phyloP scores from a whole-genome alignment of 2,797 vertebrate species.

The Neosilurus hyrtlii region DNA sequence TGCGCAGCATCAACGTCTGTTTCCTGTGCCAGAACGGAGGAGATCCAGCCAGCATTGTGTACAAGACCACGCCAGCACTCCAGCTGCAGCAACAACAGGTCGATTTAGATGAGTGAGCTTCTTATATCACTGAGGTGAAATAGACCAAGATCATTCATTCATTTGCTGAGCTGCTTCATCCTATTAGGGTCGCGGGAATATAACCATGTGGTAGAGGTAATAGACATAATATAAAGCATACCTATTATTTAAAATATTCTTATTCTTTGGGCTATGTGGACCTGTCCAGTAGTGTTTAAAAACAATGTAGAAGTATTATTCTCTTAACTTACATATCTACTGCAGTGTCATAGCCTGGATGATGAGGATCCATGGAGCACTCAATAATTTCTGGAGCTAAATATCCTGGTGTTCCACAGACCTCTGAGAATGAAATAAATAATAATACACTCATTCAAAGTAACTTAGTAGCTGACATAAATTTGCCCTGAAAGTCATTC shows the following conservation, averaged over 20 bases:
- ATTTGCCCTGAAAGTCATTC: too few relatives aligned
- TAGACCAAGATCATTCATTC: too few relatives aligned
- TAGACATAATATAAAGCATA: too few relatives aligned
- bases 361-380: slow-evolving; percentile 90
- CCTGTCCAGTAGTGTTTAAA: not conserved
- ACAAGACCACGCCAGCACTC: slow-evolving; percentile 97
- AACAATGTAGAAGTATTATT: not conserved
- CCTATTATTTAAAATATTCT: too few relatives aligned
- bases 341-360: slow-evolving; percentile 85
- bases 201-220: too few relatives aligned
- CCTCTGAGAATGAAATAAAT: slow-evolving; percentile 75
- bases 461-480: too few relatives aligned
- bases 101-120: too few relatives aligned
- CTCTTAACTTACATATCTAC: slow-evolving; percentile 86
- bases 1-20: slow-evolving; percentile 96
- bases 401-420: slow-evolving; percentile 94
- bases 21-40: slow-evolving; percentile 99
- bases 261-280: not conserved
- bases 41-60: slow-evolving; percentile 91
- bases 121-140: too few relatives aligned
- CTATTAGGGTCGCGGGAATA: too few relatives aligned
- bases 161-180: too few relatives aligned
- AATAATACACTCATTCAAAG: slow-evolving; percentile 3
- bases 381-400: slow-evolving; percentile 94
- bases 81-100: slow-evolving; percentile 75